These are phyloP conservation scores for Idaea aversata DNA, from an alignment of 2,888 invertebrate genomes.

Conservation along the genomic window DNA sequence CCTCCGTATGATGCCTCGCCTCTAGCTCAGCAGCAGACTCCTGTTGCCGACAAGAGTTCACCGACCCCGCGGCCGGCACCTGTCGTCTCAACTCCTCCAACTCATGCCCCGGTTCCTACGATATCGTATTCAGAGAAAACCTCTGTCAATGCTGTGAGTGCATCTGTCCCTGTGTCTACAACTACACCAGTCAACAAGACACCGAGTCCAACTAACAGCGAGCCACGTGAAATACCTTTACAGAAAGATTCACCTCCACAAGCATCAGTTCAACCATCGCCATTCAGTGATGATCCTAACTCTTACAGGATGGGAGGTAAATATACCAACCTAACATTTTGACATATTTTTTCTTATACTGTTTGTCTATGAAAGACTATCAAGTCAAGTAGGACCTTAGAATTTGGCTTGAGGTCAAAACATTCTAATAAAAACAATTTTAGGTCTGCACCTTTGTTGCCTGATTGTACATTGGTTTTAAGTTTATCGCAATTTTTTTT, in stretches of 20 bases:
- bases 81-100: constrained; percentile 27
- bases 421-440: too few species aligned
- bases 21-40: constrained; percentile 42
- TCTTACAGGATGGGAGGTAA: constrained; percentile 86
- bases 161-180: constrained; percentile 29
- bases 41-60: constrained; percentile 46
- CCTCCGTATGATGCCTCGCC: constrained; percentile 80
- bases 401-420: too few species aligned
- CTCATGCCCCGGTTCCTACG: constrained; percentile 31
- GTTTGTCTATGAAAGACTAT: neutral
- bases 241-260: constrained; percentile 58
- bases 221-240: constrained; percentile 39
- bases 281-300: constrained; percentile 83
- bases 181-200: constrained; percentile 36
- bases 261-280: constrained; percentile 65
- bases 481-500: too few species aligned
- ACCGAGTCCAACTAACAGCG: constrained; percentile 24
- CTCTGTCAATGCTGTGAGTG: constrained; percentile 57
- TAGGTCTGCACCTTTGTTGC: too few species aligned
- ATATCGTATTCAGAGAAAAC: constrained; percentile 44
- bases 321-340: constrained; percentile 29
- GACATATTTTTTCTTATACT: neutral
- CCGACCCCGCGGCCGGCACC: constrained; percentile 37
- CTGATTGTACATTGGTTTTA: too few species aligned
- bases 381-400: too few species aligned